These are phyloP conservation scores for Ariopsis seemanni DNA, from an alignment of 2,113 vertebrate species.

Conservation along the genomic window DNA sequence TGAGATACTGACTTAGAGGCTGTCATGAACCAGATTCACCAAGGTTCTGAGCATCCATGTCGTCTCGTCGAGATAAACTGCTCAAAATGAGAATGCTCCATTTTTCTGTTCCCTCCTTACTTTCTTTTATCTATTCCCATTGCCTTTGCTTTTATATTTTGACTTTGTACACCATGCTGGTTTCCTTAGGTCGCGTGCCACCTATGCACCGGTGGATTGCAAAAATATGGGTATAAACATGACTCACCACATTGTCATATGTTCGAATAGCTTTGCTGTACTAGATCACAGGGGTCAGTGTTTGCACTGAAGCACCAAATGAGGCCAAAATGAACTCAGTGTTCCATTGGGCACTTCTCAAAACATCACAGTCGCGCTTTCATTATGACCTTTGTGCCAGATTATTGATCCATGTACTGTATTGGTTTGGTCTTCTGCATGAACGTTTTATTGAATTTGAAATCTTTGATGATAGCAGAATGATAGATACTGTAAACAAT, in stretches of 20 bases:
- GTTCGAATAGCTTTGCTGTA: neutral
- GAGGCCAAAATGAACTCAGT: neutral
- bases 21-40: neutral
- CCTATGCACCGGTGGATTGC: conserved; percentile 8
- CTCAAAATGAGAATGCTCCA: neutral
- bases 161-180: neutral
- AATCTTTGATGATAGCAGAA: neutral
- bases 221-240: conserved; percentile 53
- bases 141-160: neutral
- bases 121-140: neutral
- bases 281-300: conserved; percentile 12
- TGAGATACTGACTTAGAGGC: neutral
- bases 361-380: conserved; percentile 2
- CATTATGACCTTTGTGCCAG: neutral
- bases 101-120: neutral
- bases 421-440: neutral
- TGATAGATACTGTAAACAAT: neutral
- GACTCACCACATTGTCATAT: conserved; percentile 9
- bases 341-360: neutral
- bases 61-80: neutral
- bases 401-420: neutral
- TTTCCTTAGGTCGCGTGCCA: conserved; percentile 10
- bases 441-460: neutral
- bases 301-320: conserved; percentile 9
- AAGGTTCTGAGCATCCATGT: neutral